Base-by-base conservation (phyloP, 1,140 invertebrate genomes). In the Odontomachus brunneus region DNA sequence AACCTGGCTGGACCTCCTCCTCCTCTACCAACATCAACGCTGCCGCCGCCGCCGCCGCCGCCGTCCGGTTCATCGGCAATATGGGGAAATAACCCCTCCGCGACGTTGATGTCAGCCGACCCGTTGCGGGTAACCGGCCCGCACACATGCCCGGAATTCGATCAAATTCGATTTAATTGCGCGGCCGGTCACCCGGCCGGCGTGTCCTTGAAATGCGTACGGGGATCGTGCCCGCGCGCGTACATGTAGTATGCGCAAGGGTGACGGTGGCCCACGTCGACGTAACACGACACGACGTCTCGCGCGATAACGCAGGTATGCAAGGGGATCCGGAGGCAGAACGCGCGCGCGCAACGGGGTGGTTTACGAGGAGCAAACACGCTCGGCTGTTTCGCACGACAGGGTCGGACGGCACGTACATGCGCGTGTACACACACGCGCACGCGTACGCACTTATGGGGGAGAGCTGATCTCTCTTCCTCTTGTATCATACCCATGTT, bases 321-420 rank as follows among this genome's bases (percentile, higher is more conserved):
- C 82, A 81, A 63, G 69, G 19, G 51, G 67, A 49, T 29, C 3
- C 44, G 60, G 53, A 29, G 75, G 29, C 69, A 55, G 14, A 80
- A 84, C 51, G 76, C 72, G 76, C 83, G 86, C 66, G 86, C 66
- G 86, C 81, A 72, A 88, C 86, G 48, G 76, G 73, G 76, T 88
- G 44, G 86, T 88, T 88, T 88, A 88, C 86, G 87, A 88, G 87
- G 76, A 88, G 87, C 87, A 88, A 88, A 88, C 86, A 88, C 86
- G 87, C 78, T 78, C 83, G 78, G 67, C 72, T 78, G 76, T 88
- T 88, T 88, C 73, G 78, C 83, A 59, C 83, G 59, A 81, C 67
- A 66, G 63, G 85, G 71, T 85, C 83, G 83, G 73, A 85, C 84
- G 22, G n/a, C 9, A 12, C 53, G 33, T 14, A 14, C n/a, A 22